Percentiles rank a stretch among this genome's conserved stretches.
phyloP scores from a whole-genome alignment of 2,797 vertebrate species.

The Sebastes iracundus region DNA sequence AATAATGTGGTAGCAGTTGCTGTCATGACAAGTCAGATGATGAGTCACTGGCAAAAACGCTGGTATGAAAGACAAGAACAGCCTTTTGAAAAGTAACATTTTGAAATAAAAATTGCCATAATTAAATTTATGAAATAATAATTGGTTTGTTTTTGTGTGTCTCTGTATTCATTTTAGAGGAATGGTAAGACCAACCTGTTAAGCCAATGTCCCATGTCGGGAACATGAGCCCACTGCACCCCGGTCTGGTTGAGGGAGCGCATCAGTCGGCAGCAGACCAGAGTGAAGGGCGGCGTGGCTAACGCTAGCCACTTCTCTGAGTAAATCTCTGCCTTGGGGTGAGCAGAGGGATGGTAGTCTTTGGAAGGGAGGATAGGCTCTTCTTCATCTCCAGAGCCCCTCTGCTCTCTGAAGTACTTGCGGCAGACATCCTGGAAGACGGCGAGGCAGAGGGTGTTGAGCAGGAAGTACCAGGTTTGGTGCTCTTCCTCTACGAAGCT shows the following conservation, averaged over 20 bases:
- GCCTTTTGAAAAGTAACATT: not conserved
- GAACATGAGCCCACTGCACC: constrained; percentile 93
- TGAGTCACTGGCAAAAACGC: not conserved
- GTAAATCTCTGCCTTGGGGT: constrained; percentile 50
- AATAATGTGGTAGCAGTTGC: not conserved
- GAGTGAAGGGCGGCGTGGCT: constrained; percentile 87
- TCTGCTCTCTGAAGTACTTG: constrained; percentile 81
- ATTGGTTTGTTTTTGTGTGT: not conserved
- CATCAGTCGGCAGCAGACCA: constrained; percentile 91
- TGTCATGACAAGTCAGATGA: constrained; percentile 4
- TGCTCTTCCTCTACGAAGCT: constrained; percentile 98
- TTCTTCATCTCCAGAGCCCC: constrained; percentile 47
- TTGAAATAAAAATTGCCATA: not conserved
- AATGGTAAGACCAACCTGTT: constrained; percentile 87
- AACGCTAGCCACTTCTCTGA: constrained; percentile 88
- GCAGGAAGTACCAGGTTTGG: constrained; percentile 97
- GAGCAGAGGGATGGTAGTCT: constrained; percentile 34
- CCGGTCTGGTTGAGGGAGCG: constrained; percentile 96
- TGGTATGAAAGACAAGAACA: not conserved
- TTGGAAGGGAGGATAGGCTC: constrained; percentile 67
- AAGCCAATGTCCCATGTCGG: constrained; percentile 94
- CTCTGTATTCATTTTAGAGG: not conserved
- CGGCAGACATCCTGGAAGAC: constrained; percentile 91
- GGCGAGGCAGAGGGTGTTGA: constrained; percentile 91
- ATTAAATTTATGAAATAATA: not conserved